Percentiles rank a stretch among this genome's conserved stretches.
Conservation (phyloP, 35 echinoderm and acorn worm genomes). For the Ptychodera flava region DNA sequence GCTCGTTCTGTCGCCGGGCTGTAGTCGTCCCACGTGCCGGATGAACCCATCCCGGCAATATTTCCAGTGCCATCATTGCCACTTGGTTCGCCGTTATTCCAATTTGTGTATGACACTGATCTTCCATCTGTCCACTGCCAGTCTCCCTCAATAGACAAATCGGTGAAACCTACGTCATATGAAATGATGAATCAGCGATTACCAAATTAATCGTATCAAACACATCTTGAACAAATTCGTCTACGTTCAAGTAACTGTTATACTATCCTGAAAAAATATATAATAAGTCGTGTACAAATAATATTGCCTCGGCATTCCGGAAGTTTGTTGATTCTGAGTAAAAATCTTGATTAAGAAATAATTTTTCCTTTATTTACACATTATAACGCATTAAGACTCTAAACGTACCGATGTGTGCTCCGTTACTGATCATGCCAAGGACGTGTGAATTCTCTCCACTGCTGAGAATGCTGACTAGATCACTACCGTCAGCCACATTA, state of each 20-base stretch:
- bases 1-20: background rate
- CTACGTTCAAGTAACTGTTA: too few species aligned
- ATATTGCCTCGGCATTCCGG: too few species aligned
- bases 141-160: conserved; percentile 40
- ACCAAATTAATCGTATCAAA: too few species aligned
- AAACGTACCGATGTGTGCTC: background rate
- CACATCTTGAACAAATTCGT: too few species aligned
- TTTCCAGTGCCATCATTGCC: conserved; percentile 17
- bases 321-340: too few species aligned
- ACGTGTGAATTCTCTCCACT: background rate
- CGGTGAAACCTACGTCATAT: conserved; percentile 23
- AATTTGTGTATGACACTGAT: too few species aligned
- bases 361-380: too few species aligned
- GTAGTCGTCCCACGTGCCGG: conserved; percentile 54
- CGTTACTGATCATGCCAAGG: background rate
- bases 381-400: too few species aligned
- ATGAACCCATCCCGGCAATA: conserved; percentile 38
- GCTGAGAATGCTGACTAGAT: background rate
- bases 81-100: conserved; percentile 37
- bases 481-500: background rate
- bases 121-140: conserved; percentile 51
- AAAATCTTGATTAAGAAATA: too few species aligned
- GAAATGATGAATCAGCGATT: too few species aligned
- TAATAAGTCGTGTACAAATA: too few species aligned
- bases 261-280: too few species aligned